These are phyloP conservation scores for Brachynemurus nebulosus DNA, from an alignment of 2,888 invertebrate genomes.

Conservation along the genomic window DNA sequence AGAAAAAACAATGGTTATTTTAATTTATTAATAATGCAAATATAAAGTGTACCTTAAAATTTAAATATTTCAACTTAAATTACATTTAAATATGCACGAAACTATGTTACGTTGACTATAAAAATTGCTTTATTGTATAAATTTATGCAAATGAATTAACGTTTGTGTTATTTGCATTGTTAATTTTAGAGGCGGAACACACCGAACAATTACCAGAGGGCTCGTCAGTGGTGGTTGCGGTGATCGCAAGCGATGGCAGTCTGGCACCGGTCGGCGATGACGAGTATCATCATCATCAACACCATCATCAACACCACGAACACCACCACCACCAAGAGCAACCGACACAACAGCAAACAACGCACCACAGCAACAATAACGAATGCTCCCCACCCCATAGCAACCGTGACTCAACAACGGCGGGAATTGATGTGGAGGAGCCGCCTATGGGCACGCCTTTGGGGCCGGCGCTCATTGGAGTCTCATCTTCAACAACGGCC, in stretches of 20 bases:
- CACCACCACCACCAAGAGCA: background rate
- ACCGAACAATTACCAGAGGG: background rate
- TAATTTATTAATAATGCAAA: no score
- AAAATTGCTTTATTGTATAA: no score
- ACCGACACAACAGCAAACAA: background rate
- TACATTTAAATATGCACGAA: no score
- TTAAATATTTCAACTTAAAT: no score
- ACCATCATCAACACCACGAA: background rate
- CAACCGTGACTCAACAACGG: background rate
- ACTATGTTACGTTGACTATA: no score
- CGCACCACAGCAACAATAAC: background rate
- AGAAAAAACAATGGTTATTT: no score
- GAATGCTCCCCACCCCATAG: background rate
- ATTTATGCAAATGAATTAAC: no score
- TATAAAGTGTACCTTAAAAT: no score
- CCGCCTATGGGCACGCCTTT: slow-evolving; percentile 4
- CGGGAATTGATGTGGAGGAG: background rate
- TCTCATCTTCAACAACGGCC: background rate
- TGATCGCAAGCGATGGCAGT: background rate
- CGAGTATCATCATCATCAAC: background rate
- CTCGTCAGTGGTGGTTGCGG: background rate
- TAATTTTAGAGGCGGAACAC: background rate
- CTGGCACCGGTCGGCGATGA: background rate
- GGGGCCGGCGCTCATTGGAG: background rate
- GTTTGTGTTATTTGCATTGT: no score